Evolutionary conservation across 2,113 vertebrate species (phyloP), one percentile per base, ranked within the genome.

Genomic region (Centropus unirufus): DNA sequence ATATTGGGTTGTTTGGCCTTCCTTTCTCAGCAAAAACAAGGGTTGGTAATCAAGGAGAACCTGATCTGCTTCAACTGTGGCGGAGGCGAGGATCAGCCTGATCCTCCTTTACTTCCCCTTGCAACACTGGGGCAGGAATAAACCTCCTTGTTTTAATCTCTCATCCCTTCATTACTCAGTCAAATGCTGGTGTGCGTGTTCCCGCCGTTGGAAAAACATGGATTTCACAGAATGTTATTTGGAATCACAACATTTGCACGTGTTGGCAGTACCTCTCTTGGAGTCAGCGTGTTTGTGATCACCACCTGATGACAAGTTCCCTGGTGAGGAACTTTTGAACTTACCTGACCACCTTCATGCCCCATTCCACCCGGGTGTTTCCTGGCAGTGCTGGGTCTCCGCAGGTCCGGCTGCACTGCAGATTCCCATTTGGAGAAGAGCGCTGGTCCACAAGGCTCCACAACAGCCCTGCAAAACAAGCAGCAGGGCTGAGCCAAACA

Each of bases 151-250:
- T 5, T 40, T 26, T 13, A 7, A 32, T 36, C 54, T 44, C n/a
- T 44, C 69, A 68, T 84, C 89, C 95, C 74, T 95, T 39, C 2
- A 68, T 40, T 64, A 34, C 40, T 30, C 36, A 22, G 30, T 19
- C 1, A 5, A 84, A 27, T 0, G 2, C 61, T 13, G 0, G 0
- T 6, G 0, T 9, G 15, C 8, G 6, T 16, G n/a, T 18, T 32
- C 69, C 18, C 23, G 80, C 17, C 46, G 2, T 3, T 1, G 5
- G 40, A 46, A 36, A 42, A 47, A 58, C 0, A 1, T 3, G 10
- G 76, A 36, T 32, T 10, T 59, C 57, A n/a, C 7, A 3, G 20
- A 46, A 74, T 0, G 1, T 44, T 42, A 9, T 62, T 70, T 42
- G 39, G 39, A 72, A 61, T 40, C n/a, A 19, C 39, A 27, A 2